A percentile compares a stretch with the other conserved stretches of the same genome.
These are phyloP conservation scores for Characodon lateralis DNA, from an alignment of 2,797 vertebrate genomes.

Conservation along the genomic window DNA sequence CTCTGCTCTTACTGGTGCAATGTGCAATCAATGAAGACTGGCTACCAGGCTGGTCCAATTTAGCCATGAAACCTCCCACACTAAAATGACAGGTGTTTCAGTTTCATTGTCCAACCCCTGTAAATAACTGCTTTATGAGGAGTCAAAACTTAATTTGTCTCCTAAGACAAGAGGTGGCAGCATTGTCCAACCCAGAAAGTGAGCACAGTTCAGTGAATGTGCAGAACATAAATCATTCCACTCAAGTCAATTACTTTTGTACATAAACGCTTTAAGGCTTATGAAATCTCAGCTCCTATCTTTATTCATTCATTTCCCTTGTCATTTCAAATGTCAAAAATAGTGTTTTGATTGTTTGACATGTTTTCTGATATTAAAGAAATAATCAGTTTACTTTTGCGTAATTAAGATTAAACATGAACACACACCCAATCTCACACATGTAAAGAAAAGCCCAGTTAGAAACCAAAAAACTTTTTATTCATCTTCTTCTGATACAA, in stretches of 20 bases:
- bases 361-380: not conserved
- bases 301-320: not conserved
- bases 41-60: no score
- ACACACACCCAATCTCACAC: slow-evolving; percentile 7
- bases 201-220: not conserved
- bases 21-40: no score
- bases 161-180: slow-evolving; percentile 65
- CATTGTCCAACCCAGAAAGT: slow-evolving; percentile 49
- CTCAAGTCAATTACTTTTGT: not conserved
- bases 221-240: not conserved
- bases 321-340: not conserved
- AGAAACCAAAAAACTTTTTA: slow-evolving; percentile 78
- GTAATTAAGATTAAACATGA: not conserved
- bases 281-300: not conserved
- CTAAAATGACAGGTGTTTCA: no score
- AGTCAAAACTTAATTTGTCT: slow-evolving; percentile 20
- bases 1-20: no score
- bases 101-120: no score
- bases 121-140: slow-evolving; percentile 1
- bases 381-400: not conserved
- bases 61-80: no score
- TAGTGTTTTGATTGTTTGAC: not conserved
- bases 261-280: not conserved
- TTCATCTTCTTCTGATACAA: slow-evolving; percentile 83
- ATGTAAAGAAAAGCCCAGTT: slow-evolving; percentile 9